Percentiles rank a stretch among this genome's conserved stretches.
These are phyloP conservation scores for Papilio helenus DNA, from an alignment of 1,140 invertebrate species.

Conservation along the genomic window DNA sequence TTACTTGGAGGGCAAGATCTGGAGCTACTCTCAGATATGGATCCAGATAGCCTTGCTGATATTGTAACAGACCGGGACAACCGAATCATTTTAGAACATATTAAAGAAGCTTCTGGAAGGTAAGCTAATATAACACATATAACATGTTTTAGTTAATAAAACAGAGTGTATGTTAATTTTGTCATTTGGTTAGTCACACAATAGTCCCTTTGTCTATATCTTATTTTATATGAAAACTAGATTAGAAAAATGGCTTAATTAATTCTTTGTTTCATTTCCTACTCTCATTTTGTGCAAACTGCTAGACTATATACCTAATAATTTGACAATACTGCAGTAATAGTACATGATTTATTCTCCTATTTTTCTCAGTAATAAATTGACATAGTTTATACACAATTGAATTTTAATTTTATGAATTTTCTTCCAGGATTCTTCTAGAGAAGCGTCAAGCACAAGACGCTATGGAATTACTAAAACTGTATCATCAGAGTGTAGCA, in stretches of 20 bases:
- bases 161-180: not conserved
- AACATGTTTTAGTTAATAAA: not conserved
- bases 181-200: no score
- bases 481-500: constrained; percentile 82
- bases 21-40: constrained; percentile 92
- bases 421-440: constrained; percentile 84
- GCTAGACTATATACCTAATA: no score
- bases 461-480: constrained; percentile 89
- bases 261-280: not conserved
- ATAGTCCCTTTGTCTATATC: not conserved
- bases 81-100: constrained; percentile 90
- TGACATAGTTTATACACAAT: not conserved
- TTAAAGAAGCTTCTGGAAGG: constrained; percentile 92
- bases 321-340: no score
- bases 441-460: constrained; percentile 93
- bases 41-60: constrained; percentile 91
- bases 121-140: constrained; percentile 65
- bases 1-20: constrained; percentile 91
- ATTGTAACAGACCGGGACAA: constrained; percentile 89
- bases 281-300: not conserved
- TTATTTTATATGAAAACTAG: not conserved
- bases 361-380: no score
- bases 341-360: no score
- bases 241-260: not conserved
- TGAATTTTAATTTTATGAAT: constrained; percentile 1